Evolutionary conservation across 2,888 invertebrate species (phyloP).

Genomic region (Tribolium freemani): DNA sequence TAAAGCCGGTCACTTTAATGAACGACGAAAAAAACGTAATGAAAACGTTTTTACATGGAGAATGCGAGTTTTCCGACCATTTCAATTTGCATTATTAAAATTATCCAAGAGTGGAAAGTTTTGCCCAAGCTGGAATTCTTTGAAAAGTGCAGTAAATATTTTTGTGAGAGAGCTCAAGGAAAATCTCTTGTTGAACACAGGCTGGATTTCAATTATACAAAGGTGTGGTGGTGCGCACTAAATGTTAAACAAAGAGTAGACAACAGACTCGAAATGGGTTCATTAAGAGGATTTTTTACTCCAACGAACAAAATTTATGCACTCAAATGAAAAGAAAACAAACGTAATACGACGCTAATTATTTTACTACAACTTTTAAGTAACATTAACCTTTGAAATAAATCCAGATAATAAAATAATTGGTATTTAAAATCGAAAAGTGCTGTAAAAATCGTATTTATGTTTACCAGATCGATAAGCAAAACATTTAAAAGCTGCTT

Average conservation of each 20-base stretch:
- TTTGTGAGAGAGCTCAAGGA: constrained; percentile 27
- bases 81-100: constrained; percentile 60
- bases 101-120: constrained; percentile 50
- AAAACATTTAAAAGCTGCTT: no score
- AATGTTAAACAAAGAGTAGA: not conserved
- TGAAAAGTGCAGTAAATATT: constrained; percentile 47
- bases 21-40: not conserved
- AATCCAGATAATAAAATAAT: not conserved
- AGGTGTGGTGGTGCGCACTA: not conserved
- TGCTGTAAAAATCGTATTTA: no score
- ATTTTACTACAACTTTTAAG: not conserved
- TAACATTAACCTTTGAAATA: not conserved
- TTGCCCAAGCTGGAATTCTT: constrained; percentile 43
- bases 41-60: not conserved
- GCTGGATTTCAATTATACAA: not conserved
- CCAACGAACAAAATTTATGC: not conserved
- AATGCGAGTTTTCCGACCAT: constrained; percentile 47
- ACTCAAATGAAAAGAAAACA: not conserved
- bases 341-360: not conserved
- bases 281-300: not conserved
- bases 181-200: not conserved
- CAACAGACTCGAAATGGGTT: not conserved
- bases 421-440: no score
- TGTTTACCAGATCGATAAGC: no score
- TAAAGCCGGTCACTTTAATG: constrained; percentile 14